Evolutionary conservation across 2,888 invertebrate species (phyloP).

Genomic region (Pollenia labialis): DNA sequence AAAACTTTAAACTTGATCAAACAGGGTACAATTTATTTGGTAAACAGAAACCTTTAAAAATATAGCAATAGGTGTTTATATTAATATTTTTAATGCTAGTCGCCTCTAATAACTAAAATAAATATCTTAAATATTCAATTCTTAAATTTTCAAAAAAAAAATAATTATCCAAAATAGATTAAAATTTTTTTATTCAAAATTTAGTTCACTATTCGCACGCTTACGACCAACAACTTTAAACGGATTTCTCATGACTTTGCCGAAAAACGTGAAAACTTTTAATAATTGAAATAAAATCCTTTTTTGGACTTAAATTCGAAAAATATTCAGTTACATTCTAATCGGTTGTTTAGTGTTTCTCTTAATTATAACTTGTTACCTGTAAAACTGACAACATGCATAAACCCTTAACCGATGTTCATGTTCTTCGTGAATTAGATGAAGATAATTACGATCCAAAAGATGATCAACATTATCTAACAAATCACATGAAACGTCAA

Average conservation of each 20-base stretch:
- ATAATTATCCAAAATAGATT: constrained; percentile 5
- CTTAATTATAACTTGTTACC: background rate
- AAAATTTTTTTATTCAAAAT: background rate
- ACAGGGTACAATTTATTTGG: background rate
- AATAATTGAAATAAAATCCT: background rate
- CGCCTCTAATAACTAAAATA: constrained; percentile 44
- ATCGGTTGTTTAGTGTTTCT: constrained; percentile 1
- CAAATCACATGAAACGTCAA: constrained; percentile 80
- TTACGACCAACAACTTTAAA: constrained; percentile 32
- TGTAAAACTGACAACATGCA: constrained; percentile 75
- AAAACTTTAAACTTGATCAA: constrained; percentile 20
- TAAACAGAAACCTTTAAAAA: background rate
- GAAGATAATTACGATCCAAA: constrained; percentile 74
- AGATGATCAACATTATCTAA: constrained; percentile 77
- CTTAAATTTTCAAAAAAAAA: background rate
- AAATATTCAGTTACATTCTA: constrained; percentile 8
- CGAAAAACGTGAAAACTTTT: background rate
- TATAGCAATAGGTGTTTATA: background rate
- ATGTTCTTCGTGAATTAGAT: constrained; percentile 78
- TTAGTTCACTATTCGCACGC: constrained; percentile 56
- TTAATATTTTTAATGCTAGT: constrained; percentile 43
- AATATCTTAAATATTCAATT: constrained; percentile 45
- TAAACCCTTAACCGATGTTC: constrained; percentile 78
- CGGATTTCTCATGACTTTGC: constrained; percentile 5
- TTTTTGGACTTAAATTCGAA: constrained; percentile 24